phyloP scores from a whole-genome alignment of 2,888 invertebrate species.

The Napeogenes sylphis region DNA sequence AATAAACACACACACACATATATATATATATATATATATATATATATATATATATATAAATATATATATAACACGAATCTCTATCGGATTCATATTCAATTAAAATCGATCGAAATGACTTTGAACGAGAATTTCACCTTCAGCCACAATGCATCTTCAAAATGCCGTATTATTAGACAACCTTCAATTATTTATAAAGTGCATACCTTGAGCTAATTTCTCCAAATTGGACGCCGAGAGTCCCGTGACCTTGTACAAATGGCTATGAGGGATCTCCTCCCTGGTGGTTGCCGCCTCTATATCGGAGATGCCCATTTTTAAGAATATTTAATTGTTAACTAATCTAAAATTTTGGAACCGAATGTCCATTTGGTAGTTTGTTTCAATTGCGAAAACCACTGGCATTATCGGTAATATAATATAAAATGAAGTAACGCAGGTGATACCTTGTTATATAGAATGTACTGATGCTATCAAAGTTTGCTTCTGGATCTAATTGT shows the following conservation, averaged over 20 bases:
- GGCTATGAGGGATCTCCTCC: constrained; percentile 65
- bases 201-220: constrained; percentile 62
- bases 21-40: too few species aligned
- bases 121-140: constrained; percentile 17
- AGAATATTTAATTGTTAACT: neutral
- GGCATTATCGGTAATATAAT: constrained; percentile 25
- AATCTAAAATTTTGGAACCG: constrained; percentile 11
- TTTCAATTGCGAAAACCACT: constrained; percentile 22
- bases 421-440: constrained; percentile 28
- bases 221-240: constrained; percentile 63
- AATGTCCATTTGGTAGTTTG: constrained; percentile 24
- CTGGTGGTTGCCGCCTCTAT: constrained; percentile 40
- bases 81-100: constrained; percentile 1
- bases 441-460: constrained; percentile 36
- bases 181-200: constrained; percentile 10
- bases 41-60: too few species aligned
- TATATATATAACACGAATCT: neutral
- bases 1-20: too few species aligned
- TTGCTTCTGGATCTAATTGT: constrained; percentile 44
- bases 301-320: constrained; percentile 49
- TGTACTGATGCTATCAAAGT: constrained; percentile 41
- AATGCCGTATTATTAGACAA: constrained; percentile 15
- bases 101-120: constrained; percentile 16
- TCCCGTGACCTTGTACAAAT: constrained; percentile 65
- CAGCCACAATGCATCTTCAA: constrained; percentile 15